phyloP scores from a whole-genome alignment of 2,888 invertebrate genomes.

The Drosophila conformis region DNA sequence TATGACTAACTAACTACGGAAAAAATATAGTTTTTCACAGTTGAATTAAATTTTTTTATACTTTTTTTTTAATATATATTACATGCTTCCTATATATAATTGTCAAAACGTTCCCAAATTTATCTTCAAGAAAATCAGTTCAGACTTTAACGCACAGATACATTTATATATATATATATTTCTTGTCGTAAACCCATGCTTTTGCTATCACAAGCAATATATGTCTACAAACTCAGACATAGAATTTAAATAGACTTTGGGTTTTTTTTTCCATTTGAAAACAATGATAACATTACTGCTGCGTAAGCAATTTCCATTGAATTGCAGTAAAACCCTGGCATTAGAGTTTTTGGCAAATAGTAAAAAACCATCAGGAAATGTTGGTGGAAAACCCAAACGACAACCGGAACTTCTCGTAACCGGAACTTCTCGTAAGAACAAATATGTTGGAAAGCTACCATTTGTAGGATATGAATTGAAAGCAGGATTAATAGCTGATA shows the following conservation, averaged over 20 bases:
- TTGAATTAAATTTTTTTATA: not conserved
- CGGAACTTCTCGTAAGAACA: not conserved
- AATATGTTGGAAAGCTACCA: not conserved
- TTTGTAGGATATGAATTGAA: not conserved
- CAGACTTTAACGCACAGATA: not conserved
- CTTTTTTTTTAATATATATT: not conserved
- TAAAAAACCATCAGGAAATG: not conserved
- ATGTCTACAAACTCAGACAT: not conserved
- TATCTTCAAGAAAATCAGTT: not conserved
- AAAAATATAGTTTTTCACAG: conserved; percentile 11
- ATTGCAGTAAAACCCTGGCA: conserved; percentile 18
- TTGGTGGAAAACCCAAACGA: not conserved
- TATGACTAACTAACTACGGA: conserved; percentile 42
- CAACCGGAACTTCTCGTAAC: not conserved
- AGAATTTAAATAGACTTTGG: conserved; percentile 10
- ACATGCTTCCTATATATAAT: not conserved
- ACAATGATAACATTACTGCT: conserved; percentile 49
- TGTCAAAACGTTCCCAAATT: not conserved
- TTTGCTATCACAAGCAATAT: conserved; percentile 18
- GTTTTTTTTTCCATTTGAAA: not conserved
- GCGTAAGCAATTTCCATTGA: conserved; percentile 30
- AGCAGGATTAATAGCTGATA: not conserved
- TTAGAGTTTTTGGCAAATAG: conserved; percentile 3
- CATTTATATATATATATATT: not conserved
- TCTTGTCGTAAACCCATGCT: conserved; percentile 1